phyloP scores from a whole-genome alignment of 37 sponge, comb jelly and placozoan species.

The Amphimedon queenslandica region DNA sequence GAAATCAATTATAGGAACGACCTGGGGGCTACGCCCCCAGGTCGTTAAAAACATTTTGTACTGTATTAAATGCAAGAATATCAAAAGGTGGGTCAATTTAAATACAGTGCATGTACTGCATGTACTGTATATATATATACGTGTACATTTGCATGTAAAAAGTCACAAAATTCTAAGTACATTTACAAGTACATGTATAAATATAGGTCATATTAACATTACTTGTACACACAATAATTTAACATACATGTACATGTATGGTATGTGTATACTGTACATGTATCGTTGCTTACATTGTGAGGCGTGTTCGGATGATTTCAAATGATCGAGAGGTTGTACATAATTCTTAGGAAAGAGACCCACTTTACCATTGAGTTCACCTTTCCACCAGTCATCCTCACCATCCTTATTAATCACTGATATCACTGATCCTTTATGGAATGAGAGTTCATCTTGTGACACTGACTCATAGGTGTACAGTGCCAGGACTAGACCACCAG shows the following conservation, averaged over 20 bases:
- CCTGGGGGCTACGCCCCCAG: too few species aligned
- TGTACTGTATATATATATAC: too few species aligned
- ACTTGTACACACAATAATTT: too few species aligned
- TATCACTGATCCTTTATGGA: slow-evolving; percentile 85
- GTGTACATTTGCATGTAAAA: too few species aligned
- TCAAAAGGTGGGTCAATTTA: neutral
- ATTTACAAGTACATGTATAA: too few species aligned
- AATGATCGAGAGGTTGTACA: slow-evolving; percentile 57
- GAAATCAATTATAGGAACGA: too few species aligned
- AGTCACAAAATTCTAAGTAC: too few species aligned
- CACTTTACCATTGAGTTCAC: slow-evolving; percentile 56
- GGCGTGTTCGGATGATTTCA: slow-evolving; percentile 28
- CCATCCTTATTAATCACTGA: slow-evolving; percentile 61
- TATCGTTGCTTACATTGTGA: too few species aligned
- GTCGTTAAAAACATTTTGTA: too few species aligned
- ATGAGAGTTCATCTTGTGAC: slow-evolving; percentile 70
- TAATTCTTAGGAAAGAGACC: slow-evolving; percentile 84
- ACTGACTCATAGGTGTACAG: slow-evolving; percentile 72
- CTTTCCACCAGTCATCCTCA: slow-evolving; percentile 71
- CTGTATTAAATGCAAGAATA: neutral
- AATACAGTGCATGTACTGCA: neutral
- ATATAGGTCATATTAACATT: too few species aligned
- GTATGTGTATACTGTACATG: too few species aligned
- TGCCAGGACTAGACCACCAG: slow-evolving; percentile 45
- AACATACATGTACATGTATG: too few species aligned